Percentiles rank a stretch among this genome's conserved stretches.
phyloP scores from a whole-genome alignment of 2,888 invertebrate genomes.

The Spicauda simplicius region DNA sequence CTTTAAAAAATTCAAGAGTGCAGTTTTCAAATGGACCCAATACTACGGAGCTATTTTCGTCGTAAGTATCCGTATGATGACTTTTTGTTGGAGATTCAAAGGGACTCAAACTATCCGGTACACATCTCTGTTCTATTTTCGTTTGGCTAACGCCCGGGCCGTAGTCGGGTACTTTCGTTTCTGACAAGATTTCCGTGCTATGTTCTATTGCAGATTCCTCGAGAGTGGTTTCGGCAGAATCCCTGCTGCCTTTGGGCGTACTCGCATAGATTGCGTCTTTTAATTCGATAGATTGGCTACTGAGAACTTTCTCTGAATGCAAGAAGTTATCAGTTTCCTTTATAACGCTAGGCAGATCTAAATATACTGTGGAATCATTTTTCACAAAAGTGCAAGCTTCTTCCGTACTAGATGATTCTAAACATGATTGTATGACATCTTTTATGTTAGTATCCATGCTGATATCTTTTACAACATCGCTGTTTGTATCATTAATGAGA shows the following conservation, averaged over 20 bases:
- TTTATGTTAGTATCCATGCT: slow-evolving; percentile 48
- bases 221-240: slow-evolving; percentile 55
- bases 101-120: slow-evolving; percentile 68
- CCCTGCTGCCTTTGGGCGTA: slow-evolving; percentile 69
- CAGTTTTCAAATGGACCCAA: slow-evolving; percentile 85
- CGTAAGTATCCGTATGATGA: slow-evolving; percentile 75
- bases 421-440: slow-evolving; percentile 49
- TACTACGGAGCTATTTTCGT: slow-evolving; percentile 83
- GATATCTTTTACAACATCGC: slow-evolving; percentile 55
- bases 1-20: slow-evolving; percentile 79
- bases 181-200: slow-evolving; percentile 50
- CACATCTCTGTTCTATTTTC: slow-evolving; percentile 64
- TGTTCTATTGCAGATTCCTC: slow-evolving; percentile 50
- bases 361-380: slow-evolving; percentile 73
- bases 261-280: slow-evolving; percentile 58
- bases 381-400: slow-evolving; percentile 49
- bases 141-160: slow-evolving; percentile 54
- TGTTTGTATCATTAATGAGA: slow-evolving; percentile 67
- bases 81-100: slow-evolving; percentile 78
- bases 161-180: slow-evolving; percentile 58
- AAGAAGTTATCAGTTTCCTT: slow-evolving; percentile 64
- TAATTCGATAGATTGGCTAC: slow-evolving; percentile 47
- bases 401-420: slow-evolving; percentile 41
- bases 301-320: slow-evolving; percentile 61
- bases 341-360: slow-evolving; percentile 71